Evolutionary conservation across 2,113 vertebrate genomes (phyloP), one percentile per base, ranked within the genome.

Genomic region (Nanorana parkeri): DNA sequence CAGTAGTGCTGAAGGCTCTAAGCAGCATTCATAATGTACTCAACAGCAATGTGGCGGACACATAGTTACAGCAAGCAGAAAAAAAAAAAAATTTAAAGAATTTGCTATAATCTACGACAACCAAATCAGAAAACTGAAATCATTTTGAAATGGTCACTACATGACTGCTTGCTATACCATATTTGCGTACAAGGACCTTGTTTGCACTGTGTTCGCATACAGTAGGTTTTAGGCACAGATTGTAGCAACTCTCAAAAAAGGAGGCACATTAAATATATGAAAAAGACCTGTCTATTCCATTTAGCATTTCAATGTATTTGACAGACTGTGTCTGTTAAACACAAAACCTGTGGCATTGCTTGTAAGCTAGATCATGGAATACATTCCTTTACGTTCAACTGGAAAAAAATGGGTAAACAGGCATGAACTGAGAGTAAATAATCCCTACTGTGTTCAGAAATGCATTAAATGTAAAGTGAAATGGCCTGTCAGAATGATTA

Each of bases 321-420:
- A 74, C 71, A 58, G 26, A 32, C 51, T 8, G 19, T 4, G 17
- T 28, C 32, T 32, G 21, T n/a, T 58, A 60, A 74, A 32, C 19
- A 32, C 29, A 5, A 36, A 26, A 58, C 58, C 24, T 36, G 54
- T 36, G 71, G 2, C 5, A 55, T 5, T 17, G 71, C 54, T 36
- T 28, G 54, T 36, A 74, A 32, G 54, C 19, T 16, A 74, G 71
- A 74, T 74, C 71, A 74, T 20, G 58, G 66, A 80, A 69, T 29
- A 71, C 66, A 68, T 80, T 69, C 66, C 78, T 61, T 80, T 71
- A 80, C 54, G n/a, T 80, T 80, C 66, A 51, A 51, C 32, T 69
- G 54, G 78, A 80, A 80, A 80, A 80, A 74, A 71, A 69, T 24
- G 78, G 66, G 78, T 80, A 80, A 71, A 58, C 66, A 80, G 78